Percentiles rank a stretch among this genome's conserved stretches.
These are phyloP conservation scores for Catocala sponsa DNA, from an alignment of 2,888 invertebrate species.

Conservation along the genomic window DNA sequence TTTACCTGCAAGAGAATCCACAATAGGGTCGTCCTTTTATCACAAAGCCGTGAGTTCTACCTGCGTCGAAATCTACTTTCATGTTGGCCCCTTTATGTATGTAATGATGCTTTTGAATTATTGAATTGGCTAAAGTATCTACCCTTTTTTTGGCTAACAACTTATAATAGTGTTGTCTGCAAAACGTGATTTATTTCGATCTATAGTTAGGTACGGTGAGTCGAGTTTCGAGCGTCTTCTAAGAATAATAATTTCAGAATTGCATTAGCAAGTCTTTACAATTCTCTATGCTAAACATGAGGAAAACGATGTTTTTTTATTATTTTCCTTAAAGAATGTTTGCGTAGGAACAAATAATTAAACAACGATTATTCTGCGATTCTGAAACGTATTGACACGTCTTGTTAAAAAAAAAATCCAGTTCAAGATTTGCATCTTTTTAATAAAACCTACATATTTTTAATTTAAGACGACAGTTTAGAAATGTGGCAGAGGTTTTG, in stretches of 20 bases:
- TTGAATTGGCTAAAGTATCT: background rate
- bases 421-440: too few relatives aligned
- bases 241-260: too few relatives aligned
- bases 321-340: background rate
- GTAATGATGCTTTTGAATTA: background rate
- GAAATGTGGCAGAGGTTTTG: too few relatives aligned
- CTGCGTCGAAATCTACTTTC: slow-evolving; percentile 14
- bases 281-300: background rate
- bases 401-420: too few relatives aligned
- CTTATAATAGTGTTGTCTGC: too few relatives aligned
- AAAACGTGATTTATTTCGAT: too few relatives aligned
- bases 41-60: slow-evolving; percentile 17
- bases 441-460: too few relatives aligned
- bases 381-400: background rate
- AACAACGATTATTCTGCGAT: background rate
- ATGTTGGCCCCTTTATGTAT: background rate
- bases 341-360: background rate
- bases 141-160: background rate
- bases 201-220: too few relatives aligned
- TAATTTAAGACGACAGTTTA: too few relatives aligned
- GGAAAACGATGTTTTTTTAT: background rate
- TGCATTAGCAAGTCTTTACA: background rate
- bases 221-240: too few relatives aligned
- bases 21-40: slow-evolving; percentile 1
- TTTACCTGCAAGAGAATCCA: slow-evolving; percentile 1